These are phyloP conservation scores for Orchesella flavescens DNA, from an alignment of 2,888 invertebrate genomes.

Conservation along the genomic window DNA sequence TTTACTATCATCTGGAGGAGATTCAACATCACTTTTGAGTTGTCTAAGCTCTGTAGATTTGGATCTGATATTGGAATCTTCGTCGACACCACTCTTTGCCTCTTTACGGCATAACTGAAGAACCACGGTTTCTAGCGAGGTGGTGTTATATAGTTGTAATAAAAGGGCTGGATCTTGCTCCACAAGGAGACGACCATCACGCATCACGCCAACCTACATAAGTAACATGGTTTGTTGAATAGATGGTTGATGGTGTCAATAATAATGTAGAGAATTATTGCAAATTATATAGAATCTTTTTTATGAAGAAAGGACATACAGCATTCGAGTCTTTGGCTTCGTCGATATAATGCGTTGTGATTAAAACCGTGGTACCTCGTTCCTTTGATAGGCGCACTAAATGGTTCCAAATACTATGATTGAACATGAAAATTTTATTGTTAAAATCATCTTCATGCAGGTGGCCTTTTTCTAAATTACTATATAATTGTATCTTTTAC, in stretches of 20 bases:
- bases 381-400: slow-evolving; percentile 9
- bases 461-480: neutral
- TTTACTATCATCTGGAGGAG: neutral
- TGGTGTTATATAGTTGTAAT: neutral
- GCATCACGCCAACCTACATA: slow-evolving; percentile 3
- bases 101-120: slow-evolving; percentile 4
- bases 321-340: neutral
- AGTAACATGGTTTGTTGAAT: neutral
- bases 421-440: slow-evolving; percentile 17
- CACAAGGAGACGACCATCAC: neutral
- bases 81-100: slow-evolving; percentile 4
- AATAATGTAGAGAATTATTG: no score
- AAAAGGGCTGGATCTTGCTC: neutral
- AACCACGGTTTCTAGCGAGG: slow-evolving; percentile 3
- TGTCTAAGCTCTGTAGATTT: slow-evolving; percentile 14
- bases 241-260: neutral
- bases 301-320: neutral
- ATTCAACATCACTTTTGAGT: slow-evolving; percentile 21
- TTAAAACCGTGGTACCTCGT: slow-evolving; percentile 26
- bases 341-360: slow-evolving; percentile 33
- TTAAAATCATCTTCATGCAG: neutral
- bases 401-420: slow-evolving; percentile 40
- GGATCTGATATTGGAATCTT: neutral
- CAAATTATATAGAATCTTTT: neutral
- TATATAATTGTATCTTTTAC: neutral